Base-by-base conservation (phyloP, 2,888 invertebrate genomes). In the Cephus sareptanus region DNA sequence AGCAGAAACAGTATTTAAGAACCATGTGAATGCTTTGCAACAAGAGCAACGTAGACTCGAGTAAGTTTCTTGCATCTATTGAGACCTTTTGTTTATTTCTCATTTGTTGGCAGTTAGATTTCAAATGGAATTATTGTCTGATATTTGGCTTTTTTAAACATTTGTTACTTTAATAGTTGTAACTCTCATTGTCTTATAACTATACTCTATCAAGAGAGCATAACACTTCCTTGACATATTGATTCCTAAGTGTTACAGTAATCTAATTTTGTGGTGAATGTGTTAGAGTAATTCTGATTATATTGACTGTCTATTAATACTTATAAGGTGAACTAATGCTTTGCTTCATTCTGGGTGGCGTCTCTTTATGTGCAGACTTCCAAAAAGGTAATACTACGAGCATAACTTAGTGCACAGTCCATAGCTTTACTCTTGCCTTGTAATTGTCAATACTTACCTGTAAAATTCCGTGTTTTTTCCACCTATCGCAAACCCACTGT, bases 31-130 rank as follows among this genome's bases (percentile, higher is more conserved):
- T 89, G 96, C 97, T 79, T 94, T 99, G 79, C 97, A 98, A 89
- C 97, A 97, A 89, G 98, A 98, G 90, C 97, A 98, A 88, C 96
- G 97, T 89, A 95, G 97, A 91, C 94, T 96, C 89, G 98, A 98
- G 97, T 98, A 92, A 94, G 96, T 94, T 77, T 56, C 15, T 56
- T 56, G 23, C 2, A 9, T 56, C 9, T 15, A 56, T 23, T 3
- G 9, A 56, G 56, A 56, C 56, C 9, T 56, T 56, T 56, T 56
- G 9, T 56, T 56, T 56, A 6, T 56, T 56, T 23, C 9, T 9
- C 23, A 23, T 56, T 56, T 23, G 9, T 23, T 56, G 56, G 56
- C 56, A 56, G 56, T 56, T 56, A 23, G 56, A 56, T 56, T 56
- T 56, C 56, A 23, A 56, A 23, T 56, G 23, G 23, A 56, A 56